Evolutionary conservation across 2,113 vertebrate species (phyloP), one percentile per base, ranked within the genome.

Genomic region (Anseranas semipalmata): DNA sequence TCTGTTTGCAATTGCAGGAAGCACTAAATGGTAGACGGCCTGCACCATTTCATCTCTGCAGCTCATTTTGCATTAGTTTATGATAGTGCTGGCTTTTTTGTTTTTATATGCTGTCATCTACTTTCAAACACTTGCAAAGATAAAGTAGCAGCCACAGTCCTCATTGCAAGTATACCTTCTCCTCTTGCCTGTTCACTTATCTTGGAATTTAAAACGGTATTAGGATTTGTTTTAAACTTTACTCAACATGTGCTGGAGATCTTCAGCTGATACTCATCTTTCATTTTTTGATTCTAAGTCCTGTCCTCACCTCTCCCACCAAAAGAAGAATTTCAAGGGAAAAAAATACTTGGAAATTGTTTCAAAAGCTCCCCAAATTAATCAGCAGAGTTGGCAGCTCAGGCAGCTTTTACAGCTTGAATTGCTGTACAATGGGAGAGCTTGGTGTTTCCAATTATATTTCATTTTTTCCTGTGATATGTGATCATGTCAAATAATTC

Each of bases 101-200:
- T 86, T 96, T 97, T 77, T 62, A 60, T 85, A 46, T 35, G 9
- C 79, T 92, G 90, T 91, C 93, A 91, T 87, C 58, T 80, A 22
- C 53, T 91, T 92, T 91, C 73, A 92, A 97, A 95, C 89, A 89
- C 73, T 94, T 55, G 30, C 4, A 20, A 82, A 87, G 83, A 95
- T 89, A 68, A 89, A 91, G n/a, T 81, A 94, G 48, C 75, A 93
- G 85, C 43, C 37, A 30, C 48, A 85, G 67, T 87, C 76, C 65
- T 77, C 63, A 19, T 43, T 60, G 88, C 52, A 27, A 39, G 33
- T 89, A 6, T 74, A 72, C 79, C 88, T 95, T 92, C 43, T 94
- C 52, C 65, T 68, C 50, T 58, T 90, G 87, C 78, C 50, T 92
- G 68, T 56, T 92, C 60, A 19, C 60, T 97, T 94, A 81, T 87